Percentiles rank a stretch among this genome's conserved stretches.
These are phyloP conservation scores for Kuschelorhynchus macadamiae DNA, from an alignment of 2,888 invertebrate species.

Conservation along the genomic window DNA sequence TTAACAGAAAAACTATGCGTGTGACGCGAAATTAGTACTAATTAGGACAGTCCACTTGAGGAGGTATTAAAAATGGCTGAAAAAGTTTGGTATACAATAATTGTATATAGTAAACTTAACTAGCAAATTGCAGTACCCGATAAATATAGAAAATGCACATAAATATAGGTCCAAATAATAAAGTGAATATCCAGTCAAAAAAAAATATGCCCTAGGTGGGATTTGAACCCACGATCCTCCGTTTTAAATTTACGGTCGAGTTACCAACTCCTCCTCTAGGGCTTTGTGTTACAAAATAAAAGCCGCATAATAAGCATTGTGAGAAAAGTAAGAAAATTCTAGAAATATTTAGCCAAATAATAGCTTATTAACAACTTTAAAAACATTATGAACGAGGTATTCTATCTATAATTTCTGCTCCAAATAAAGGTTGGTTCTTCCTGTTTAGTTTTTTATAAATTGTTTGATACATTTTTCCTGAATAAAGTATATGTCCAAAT, in stretches of 20 bases:
- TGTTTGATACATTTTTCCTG: too few relatives aligned
- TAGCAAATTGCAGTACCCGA: neutral
- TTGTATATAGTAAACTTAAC: neutral
- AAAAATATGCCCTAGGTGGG: too few relatives aligned
- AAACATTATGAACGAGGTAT: too few relatives aligned
- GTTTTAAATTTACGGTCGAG: constrained; percentile 7
- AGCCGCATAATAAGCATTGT: neutral
- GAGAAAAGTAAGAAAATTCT: neutral
- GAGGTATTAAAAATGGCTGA: neutral
- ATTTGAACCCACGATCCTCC: too few relatives aligned
- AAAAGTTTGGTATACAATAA: neutral
- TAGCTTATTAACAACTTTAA: too few relatives aligned
- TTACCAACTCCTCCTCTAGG: constrained; percentile 14
- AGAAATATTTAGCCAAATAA: too few relatives aligned
- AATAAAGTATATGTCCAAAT: too few relatives aligned
- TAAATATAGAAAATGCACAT: neutral
- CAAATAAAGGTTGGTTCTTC: too few relatives aligned
- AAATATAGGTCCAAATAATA: too few relatives aligned
- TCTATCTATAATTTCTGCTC: too few relatives aligned
- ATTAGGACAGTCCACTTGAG: constrained; percentile 30
- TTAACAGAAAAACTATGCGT: constrained; percentile 15
- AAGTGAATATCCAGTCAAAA: too few relatives aligned
- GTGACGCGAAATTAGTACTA: constrained; percentile 19
- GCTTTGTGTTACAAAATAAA: constrained; percentile 2
- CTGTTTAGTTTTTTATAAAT: too few relatives aligned